These are phyloP conservation scores for Ammodytes dubius DNA, from an alignment of 2,113 vertebrate genomes.

Conservation along the genomic window DNA sequence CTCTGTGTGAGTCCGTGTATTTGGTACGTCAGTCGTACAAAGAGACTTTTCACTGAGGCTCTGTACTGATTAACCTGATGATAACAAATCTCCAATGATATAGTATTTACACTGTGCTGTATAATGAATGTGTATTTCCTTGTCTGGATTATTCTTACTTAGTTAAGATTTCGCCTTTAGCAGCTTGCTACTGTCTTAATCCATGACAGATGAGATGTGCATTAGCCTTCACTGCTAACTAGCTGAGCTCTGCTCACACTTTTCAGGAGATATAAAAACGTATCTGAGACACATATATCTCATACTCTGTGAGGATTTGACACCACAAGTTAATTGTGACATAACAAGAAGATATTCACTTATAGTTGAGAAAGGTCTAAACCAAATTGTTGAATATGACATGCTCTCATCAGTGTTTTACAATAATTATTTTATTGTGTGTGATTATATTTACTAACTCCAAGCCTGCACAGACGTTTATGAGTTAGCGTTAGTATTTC, in stretches of 20 bases:
- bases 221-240: no score
- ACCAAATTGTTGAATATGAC: background rate
- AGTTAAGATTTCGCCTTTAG: no score
- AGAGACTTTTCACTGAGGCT: background rate
- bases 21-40: background rate
- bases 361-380: background rate
- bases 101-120: background rate
- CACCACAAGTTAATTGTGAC: constrained; percentile 7
- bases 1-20: no score
- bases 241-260: no score
- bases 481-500: no score
- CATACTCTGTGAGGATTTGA: background rate
- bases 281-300: background rate
- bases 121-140: background rate
- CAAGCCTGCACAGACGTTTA: no score
- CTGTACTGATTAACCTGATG: background rate
- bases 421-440: background rate
- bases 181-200: no score
- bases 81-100: background rate
- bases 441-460: no score
- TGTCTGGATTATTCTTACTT: no score
- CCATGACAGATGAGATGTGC: no score
- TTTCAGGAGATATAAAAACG: background rate
- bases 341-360: background rate
- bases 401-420: background rate